Evolutionary conservation across 2,797 vertebrate genomes (phyloP).

Genomic region (Ambastaia sidthimunki): DNA sequence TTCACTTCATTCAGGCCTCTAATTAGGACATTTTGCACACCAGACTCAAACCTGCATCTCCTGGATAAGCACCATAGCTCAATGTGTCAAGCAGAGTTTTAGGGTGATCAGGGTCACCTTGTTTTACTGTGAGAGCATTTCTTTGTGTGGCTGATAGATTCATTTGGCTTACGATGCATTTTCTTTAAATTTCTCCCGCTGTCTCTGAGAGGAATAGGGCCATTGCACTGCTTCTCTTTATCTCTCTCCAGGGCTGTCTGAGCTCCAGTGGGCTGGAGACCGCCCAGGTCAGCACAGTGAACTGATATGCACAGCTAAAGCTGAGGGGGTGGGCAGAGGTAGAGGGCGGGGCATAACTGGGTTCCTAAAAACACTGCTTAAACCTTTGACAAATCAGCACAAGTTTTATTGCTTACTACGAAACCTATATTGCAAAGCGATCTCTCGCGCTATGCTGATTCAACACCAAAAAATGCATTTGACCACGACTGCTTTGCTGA

Average conservation of each 20-base stretch:
- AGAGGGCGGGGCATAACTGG: not conserved
- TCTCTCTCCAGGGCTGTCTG: conserved; percentile 23
- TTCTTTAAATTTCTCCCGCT: conserved; percentile 20
- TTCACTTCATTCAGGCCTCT: not conserved
- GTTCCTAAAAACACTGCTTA: not conserved
- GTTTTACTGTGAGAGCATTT: conserved; percentile 61
- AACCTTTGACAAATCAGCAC: conserved; percentile 31
- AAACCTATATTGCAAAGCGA: conserved; percentile 21
- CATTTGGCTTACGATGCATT: conserved; percentile 40
- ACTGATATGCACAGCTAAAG: conserved; percentile 42
- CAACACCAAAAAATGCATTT: conserved; percentile 35
- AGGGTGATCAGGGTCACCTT: too few species aligned
- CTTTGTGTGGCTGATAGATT: conserved; percentile 43
- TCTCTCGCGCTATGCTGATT: conserved; percentile 22
- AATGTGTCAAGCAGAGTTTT: not conserved
- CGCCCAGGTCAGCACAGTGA: conserved; percentile 47
- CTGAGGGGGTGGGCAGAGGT: not conserved
- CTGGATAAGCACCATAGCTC: not conserved
- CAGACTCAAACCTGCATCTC: not conserved
- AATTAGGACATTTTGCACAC: not conserved
- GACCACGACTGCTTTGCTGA: conserved; percentile 26
- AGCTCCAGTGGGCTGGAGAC: conserved; percentile 42
- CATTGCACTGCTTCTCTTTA: conserved; percentile 15
- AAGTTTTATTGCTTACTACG: conserved; percentile 42
- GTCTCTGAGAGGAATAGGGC: conserved; percentile 23